These are phyloP conservation scores for Castor canadensis DNA, from an alignment of 2,113 vertebrate genomes.

Conservation along the genomic window DNA sequence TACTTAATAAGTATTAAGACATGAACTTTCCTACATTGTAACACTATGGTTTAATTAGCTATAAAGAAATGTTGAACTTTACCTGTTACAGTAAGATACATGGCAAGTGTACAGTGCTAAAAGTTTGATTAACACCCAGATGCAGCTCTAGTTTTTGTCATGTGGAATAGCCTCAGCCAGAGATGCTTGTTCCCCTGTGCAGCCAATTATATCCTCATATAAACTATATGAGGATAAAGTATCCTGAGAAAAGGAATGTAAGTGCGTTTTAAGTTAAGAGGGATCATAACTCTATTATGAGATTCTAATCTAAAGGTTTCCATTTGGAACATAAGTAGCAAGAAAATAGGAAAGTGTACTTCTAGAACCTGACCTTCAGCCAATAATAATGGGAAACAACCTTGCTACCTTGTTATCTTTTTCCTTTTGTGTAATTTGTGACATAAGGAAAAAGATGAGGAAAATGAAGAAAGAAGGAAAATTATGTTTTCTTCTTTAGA, in stretches of 20 bases:
- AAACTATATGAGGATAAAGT: not conserved
- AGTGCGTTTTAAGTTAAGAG: slow-evolving; percentile 35
- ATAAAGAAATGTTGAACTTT: not conserved
- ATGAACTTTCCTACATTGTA: not conserved
- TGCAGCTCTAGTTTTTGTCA: not conserved
- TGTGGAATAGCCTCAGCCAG: not conserved
- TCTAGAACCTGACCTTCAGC: slow-evolving; percentile 10
- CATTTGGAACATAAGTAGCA: slow-evolving; percentile 22
- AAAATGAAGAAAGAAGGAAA: slow-evolving; percentile 39
- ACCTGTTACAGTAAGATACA: not conserved
- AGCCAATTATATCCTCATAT: not conserved
- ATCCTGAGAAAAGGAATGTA: not conserved
- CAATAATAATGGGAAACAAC: slow-evolving; percentile 38
- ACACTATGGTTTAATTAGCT: not conserved
- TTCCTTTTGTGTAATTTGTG: slow-evolving; percentile 34
- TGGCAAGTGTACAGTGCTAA: not conserved
- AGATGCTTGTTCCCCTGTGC: not conserved
- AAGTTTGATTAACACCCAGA: not conserved
- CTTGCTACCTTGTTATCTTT: slow-evolving; percentile 50
- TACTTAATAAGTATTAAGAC: not conserved
- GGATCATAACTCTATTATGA: not conserved
- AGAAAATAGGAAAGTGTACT: slow-evolving; percentile 45
- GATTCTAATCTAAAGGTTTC: slow-evolving; percentile 29
- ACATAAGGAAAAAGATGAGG: not conserved
- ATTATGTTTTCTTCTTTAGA: slow-evolving; percentile 25